Base-by-base conservation (phyloP, 2,113 vertebrate species). In the Pseudolaguvia tuberculata region DNA sequence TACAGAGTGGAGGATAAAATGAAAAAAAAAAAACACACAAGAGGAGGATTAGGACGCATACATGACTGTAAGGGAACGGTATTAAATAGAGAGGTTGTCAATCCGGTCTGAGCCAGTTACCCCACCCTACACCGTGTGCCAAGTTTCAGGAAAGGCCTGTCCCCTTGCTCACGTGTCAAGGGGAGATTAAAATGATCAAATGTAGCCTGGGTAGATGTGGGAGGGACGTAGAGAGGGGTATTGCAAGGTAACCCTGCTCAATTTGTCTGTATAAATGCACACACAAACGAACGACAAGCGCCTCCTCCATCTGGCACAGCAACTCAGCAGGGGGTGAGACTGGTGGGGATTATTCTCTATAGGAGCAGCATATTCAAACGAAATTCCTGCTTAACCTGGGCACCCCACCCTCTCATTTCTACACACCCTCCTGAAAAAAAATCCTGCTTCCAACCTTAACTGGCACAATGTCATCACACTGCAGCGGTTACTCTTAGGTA, bases 51-150 rank as follows among this genome's bases (percentile, higher is more conserved):
- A 81, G 70, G 78, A 80, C 86, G 88, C 74, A 81, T 84, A 83
- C 88, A 86, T 81, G 69, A 86, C 88, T 87, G 87, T 79, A 79
- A 91, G 85, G 83, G 88, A 91, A 87, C 82, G 78, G 89, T 86
- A 91, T 90, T 91, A 92, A 90, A 89, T 84, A 89, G 89, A 84
- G 90, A 91, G 90, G 89, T 88, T 91, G 90, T 91, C 90, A 91
- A 92, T 91, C 90, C 88, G 87, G 91, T 92, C 90, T 91, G 88
- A 91, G 89, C 90, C 88, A 86, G 91, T 91, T 91, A 91, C 91
- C 91, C 91, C 91, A 91, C 91, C 91, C 91, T 86, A 78, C 63
- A 81, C 81, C 83, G 77, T 86, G 87, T 91, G 90, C 90, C 90
- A 92, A 91, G 89, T 91, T 91, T 88, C 88, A 90, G 89, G 87